Conservation (phyloP, 2,797 vertebrate species). For the Alectoris magna region DNA sequence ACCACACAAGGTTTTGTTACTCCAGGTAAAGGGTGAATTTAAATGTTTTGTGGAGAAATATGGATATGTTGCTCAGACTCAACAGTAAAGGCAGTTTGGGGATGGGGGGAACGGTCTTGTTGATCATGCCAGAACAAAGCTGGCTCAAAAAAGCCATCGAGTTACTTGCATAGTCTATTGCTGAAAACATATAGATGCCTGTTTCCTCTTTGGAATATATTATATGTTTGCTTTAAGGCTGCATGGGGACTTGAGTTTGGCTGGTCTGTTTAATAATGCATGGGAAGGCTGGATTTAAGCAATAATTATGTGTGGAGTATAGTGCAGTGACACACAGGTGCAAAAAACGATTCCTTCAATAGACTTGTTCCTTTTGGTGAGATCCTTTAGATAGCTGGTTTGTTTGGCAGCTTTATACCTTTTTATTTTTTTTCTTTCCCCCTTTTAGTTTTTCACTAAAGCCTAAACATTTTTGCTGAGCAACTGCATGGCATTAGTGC, state of each 20-base stretch:
- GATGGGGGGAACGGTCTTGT: not conserved
- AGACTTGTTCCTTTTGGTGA: conserved; percentile 56
- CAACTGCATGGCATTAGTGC: not conserved
- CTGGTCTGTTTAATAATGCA: conserved; percentile 68
- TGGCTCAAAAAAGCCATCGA: conserved; percentile 21
- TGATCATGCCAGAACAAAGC: conserved; percentile 23
- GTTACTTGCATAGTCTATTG: conserved; percentile 1
- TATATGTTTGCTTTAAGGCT: conserved; percentile 52
- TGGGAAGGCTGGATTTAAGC: conserved; percentile 49
- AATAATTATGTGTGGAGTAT: conserved; percentile 57
- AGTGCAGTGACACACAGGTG: conserved; percentile 55
- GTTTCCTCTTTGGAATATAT: conserved; percentile 51
- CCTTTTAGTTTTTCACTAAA: conserved; percentile 19
- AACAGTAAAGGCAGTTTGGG: not conserved
- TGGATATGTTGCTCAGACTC: not conserved
- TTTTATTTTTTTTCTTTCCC: not conserved
- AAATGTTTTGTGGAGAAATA: not conserved
- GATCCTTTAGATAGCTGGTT: conserved; percentile 57
- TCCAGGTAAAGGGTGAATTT: not conserved
- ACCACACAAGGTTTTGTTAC: not conserved
- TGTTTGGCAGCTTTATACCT: conserved; percentile 57
- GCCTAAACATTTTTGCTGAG: not conserved
- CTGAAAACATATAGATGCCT: conserved; percentile 3
- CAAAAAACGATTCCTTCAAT: conserved; percentile 54
- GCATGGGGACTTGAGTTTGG: conserved; percentile 46